Percentiles rank a stretch among this genome's conserved stretches.
These are phyloP conservation scores for Sinotaia quadrata DNA, from an alignment of 2,888 invertebrate species.

Conservation along the genomic window DNA sequence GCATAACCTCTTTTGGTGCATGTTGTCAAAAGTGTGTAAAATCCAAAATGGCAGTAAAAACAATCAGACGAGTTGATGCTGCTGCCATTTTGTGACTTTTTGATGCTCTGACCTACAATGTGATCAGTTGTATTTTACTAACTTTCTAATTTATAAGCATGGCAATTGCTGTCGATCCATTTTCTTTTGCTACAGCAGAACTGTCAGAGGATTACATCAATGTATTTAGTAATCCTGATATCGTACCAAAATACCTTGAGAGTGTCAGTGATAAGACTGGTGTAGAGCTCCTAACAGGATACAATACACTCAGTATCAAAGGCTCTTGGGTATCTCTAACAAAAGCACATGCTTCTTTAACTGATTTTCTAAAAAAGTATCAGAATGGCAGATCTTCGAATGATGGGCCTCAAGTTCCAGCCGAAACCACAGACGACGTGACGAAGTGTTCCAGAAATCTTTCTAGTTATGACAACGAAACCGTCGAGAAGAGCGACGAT, in stretches of 20 bases:
- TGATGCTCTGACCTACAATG: background rate
- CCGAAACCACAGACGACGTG: background rate
- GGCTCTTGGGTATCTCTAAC: conserved; percentile 33
- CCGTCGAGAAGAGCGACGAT: too few relatives aligned
- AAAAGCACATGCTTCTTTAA: conserved; percentile 24
- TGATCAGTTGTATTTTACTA: background rate
- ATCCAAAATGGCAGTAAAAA: background rate
- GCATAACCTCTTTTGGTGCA: background rate
- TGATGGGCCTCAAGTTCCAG: background rate
- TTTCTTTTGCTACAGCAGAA: conserved; percentile 36
- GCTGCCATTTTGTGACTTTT: background rate
- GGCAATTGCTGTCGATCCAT: conserved; percentile 28
- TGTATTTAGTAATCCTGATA: conserved; percentile 32
- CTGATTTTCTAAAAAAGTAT: conserved; percentile 22
- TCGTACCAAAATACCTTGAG: conserved; percentile 30
- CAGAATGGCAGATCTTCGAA: background rate
- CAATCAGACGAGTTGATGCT: background rate
- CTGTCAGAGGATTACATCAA: conserved; percentile 36
- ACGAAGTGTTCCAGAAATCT: too few relatives aligned
- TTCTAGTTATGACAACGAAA: too few relatives aligned
- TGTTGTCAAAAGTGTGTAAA: background rate
- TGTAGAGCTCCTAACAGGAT: conserved; percentile 21
- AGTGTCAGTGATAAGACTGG: conserved; percentile 26
- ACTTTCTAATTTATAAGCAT: background rate
- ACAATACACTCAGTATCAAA: conserved; percentile 27